phyloP scores from a whole-genome alignment of 2,113 vertebrate species.

The Crotophaga sulcirostris region DNA sequence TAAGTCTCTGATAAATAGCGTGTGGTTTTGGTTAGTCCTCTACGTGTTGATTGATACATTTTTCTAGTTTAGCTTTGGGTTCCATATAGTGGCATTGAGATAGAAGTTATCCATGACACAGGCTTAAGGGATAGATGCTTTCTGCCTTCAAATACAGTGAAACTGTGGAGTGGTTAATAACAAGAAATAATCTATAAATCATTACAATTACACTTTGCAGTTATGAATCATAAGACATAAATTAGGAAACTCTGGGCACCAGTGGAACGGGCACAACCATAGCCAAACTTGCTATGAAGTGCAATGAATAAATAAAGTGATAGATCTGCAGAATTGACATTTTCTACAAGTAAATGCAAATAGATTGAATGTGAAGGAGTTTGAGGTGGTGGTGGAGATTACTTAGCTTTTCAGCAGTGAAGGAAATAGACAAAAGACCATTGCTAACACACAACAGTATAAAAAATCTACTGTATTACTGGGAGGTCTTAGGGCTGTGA shows the following conservation, averaged over 20 bases:
- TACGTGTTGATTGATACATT: not conserved
- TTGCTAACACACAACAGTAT: not conserved
- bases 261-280: not conserved
- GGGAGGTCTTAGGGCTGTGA: not conserved
- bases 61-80: not conserved
- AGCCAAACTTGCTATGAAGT: not conserved
- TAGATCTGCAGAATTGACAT: not conserved
- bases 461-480: not conserved
- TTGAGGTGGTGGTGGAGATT: not conserved
- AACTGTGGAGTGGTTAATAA: not conserved
- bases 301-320: not conserved
- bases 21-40: not conserved
- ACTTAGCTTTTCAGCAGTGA: not conserved
- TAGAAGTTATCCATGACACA: not conserved
- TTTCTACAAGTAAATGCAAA: not conserved
- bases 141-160: not conserved
- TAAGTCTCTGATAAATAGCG: too few species aligned
- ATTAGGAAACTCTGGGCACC: not conserved
- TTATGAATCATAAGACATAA: not conserved
- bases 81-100: accelerated
- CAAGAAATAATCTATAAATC: not conserved
- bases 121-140: not conserved
- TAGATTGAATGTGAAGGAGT: not conserved
- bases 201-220: not conserved
- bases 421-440: not conserved